A percentile compares a stretch with the other conserved stretches of the same genome.
Conservation (phyloP, 2,113 vertebrate genomes). For the Tachuris rubrigastra region DNA sequence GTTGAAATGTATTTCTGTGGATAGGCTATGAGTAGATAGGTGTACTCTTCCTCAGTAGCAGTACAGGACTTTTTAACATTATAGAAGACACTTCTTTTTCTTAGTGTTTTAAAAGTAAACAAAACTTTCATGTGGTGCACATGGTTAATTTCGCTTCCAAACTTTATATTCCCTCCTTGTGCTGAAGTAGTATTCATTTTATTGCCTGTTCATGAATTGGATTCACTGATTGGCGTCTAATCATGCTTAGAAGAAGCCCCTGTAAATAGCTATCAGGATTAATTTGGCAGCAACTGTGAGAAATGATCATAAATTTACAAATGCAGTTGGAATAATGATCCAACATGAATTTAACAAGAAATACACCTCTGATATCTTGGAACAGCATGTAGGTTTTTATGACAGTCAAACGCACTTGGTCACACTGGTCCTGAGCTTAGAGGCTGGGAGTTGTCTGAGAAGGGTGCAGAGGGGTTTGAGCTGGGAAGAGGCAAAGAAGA, state of each 20-base stretch:
- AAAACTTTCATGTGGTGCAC: conserved; percentile 6
- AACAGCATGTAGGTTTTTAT: neutral
- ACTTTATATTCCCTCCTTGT: neutral
- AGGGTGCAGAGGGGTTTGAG: neutral
- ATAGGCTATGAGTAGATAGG: neutral
- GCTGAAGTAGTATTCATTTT: conserved; percentile 46
- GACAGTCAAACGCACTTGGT: neutral
- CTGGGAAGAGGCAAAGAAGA: neutral
- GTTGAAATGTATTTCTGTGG: neutral
- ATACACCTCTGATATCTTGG: neutral
- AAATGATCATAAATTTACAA: conserved; percentile 12
- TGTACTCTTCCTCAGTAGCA: neutral
- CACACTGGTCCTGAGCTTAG: neutral
- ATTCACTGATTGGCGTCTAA: conserved; percentile 30
- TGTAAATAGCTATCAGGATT: conserved; percentile 57
- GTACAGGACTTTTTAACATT: neutral
- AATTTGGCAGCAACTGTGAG: conserved; percentile 32
- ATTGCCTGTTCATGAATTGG: conserved; percentile 24
- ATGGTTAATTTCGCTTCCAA: conserved; percentile 29
- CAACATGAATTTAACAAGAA: neutral
- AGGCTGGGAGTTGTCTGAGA: neutral
- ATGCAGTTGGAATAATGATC: conserved; percentile 20
- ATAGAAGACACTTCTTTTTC: neutral
- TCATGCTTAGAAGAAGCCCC: neutral
- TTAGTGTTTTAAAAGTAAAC: conserved; percentile 14